Evolutionary conservation across 2,888 invertebrate genomes (phyloP), one percentile per base, ranked within the genome.

Genomic region (Fragum sueziense): DNA sequence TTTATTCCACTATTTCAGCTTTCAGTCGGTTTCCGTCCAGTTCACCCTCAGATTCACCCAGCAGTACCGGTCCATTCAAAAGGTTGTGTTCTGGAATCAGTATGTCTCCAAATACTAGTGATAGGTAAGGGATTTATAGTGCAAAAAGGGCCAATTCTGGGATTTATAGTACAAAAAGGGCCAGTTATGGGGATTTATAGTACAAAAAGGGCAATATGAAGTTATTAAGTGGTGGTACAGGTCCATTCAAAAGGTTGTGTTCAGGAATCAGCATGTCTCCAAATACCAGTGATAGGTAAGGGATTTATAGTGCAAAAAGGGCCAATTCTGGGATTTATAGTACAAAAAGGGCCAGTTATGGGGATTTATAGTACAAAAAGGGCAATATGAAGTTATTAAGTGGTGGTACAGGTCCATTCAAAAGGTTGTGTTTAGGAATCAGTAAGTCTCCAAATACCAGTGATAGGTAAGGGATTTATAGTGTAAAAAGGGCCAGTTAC

Each of bases 171-270:
- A n/a, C n/a, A n/a, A n/a, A n/a, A n/a, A n/a, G n/a, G n/a, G n/a
- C n/a, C n/a, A n/a, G n/a, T n/a, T n/a, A n/a, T n/a, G n/a, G n/a
- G n/a, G n/a, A n/a, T n/a, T n/a, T n/a, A n/a, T n/a, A n/a, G n/a
- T n/a, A n/a, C n/a, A n/a, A n/a, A n/a, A n/a, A n/a, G n/a, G n/a
- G n/a, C n/a, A n/a, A n/a, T n/a, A n/a, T n/a, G n/a, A n/a, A n/a
- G n/a, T n/a, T n/a, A n/a, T n/a, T n/a, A n/a, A n/a, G n/a, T n/a
- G n/a, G 75, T 54, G 83, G 85, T 29, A 84, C 87, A 11, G 84
- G 85, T 0, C 86, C 88, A 0, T 89, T 89, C 62, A 92, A 92
- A 71, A 79, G 91, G 22, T 62, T 88, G 27, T 91, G 91, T 71
- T 89, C 91, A 29, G 88, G 89, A 11, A 74, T 80, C n/a, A 88